Percentiles rank a stretch among this genome's conserved stretches.
Conservation (phyloP, 2,113 vertebrate species). For the Nothocercus nigrocapillus region DNA sequence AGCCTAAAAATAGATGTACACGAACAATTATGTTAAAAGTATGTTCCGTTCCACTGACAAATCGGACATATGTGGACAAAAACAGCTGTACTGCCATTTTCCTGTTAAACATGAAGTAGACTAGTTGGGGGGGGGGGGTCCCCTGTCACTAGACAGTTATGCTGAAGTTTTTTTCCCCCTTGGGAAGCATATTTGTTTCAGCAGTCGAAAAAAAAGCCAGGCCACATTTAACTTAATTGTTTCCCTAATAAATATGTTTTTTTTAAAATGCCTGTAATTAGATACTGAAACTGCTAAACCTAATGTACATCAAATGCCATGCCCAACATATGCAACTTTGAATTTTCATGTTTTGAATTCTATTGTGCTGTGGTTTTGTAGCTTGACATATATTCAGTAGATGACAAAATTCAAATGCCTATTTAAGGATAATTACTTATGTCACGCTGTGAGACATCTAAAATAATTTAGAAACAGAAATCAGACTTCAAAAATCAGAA, state of each 20-base stretch:
- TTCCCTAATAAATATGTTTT: background rate
- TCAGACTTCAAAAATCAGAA: background rate
- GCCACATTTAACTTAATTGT: background rate
- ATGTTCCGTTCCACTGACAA: background rate
- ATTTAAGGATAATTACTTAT: background rate
- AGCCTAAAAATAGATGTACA: constrained; percentile 78
- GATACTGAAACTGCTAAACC: background rate
- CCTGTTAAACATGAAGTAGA: background rate
- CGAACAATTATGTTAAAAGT: background rate
- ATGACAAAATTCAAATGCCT: background rate
- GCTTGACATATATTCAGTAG: background rate
- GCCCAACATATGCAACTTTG: background rate
- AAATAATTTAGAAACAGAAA: background rate
- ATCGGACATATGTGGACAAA: background rate
- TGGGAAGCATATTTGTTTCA: background rate
- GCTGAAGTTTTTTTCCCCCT: background rate
- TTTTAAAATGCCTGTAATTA: background rate
- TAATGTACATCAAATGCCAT: background rate
- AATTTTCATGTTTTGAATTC: background rate
- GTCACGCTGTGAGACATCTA: background rate
- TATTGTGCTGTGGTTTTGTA: background rate
- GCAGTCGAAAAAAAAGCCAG: background rate
- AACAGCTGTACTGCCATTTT: background rate
- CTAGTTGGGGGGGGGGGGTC: too few relatives aligned
- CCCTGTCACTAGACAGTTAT: background rate